Evolutionary conservation across 2,888 invertebrate species (phyloP).

Genomic region (Lutraria lutraria): DNA sequence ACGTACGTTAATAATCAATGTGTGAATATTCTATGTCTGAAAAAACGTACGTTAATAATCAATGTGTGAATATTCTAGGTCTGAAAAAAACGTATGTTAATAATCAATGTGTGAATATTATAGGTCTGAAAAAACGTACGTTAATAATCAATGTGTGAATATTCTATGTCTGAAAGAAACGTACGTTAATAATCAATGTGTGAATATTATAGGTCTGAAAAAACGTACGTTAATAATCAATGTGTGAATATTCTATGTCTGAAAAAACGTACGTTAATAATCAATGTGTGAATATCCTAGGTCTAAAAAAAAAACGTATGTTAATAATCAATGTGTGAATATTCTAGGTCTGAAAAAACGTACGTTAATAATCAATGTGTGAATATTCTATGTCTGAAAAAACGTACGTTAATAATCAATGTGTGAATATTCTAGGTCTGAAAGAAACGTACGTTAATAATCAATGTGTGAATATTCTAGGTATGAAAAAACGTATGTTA

Average conservation of each 20-base stretch:
- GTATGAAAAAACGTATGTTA: neutral
- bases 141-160: no score
- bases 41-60: neutral
- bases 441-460: no score
- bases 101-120: no score
- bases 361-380: neutral
- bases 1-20: neutral
- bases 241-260: no score
- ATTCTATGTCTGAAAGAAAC: neutral
- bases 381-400: neutral
- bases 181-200: neutral
- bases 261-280: neutral
- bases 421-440: no score
- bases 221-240: neutral
- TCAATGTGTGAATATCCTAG: no score
- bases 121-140: neutral
- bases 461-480: neutral
- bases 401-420: neutral
- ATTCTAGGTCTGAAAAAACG: neutral
- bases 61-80: no score
- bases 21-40: no score
- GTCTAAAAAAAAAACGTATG: neutral
- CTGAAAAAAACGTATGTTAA: neutral
- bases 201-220: no score
- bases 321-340: no score